Base-by-base conservation (phyloP, 2,888 invertebrate genomes). In the Athrips mouffetella region DNA sequence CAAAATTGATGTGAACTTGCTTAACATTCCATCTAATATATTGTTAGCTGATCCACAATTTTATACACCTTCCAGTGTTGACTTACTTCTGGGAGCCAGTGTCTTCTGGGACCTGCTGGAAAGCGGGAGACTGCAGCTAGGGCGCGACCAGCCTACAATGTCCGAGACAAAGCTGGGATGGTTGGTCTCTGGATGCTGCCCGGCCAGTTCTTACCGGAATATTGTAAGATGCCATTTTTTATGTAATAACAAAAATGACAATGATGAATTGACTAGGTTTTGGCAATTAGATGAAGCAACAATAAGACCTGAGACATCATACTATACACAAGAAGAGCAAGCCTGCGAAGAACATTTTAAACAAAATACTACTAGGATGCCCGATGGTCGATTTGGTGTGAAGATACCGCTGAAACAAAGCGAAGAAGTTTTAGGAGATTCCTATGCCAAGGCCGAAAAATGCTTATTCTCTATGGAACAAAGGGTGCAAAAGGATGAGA, bases 281-380 rank as follows among this genome's bases (percentile, higher is more conserved):
- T 35, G 35, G 35, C 16, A 41, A 27, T 23, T 41, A 1, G 41
- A 41, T 25, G 35, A 35, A 35, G 3, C 10, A 3, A 29, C 29
- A 10, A 23, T 40, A n/a, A 23, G 15, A 15, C 27, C 27, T 23
- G 23, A 27, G 7, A 25, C 25, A 27, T 5, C 41, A 41, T 6
- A 11, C 21, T 41, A 41, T 11, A 27, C 41, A 4, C 2, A 2
- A 1, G 47, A 47, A 29, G 47, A 30, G 15, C 1, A 11, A 3
- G 10, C 10, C 1, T 48, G 48, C 13, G 48, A 48, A 35, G 42
- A 48, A 10, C 33, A 48, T 20, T 48, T 42, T 35, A 2, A 10
- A 2, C 10, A 42, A 13, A 33, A 48, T 11, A 20, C 10, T 1
- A 15, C 27, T 23, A 16, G 44, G 6, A 6, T 13, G n/a, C 2